Evolutionary conservation across 2,888 invertebrate species (phyloP).

Genomic region (Ischnura elegans): DNA sequence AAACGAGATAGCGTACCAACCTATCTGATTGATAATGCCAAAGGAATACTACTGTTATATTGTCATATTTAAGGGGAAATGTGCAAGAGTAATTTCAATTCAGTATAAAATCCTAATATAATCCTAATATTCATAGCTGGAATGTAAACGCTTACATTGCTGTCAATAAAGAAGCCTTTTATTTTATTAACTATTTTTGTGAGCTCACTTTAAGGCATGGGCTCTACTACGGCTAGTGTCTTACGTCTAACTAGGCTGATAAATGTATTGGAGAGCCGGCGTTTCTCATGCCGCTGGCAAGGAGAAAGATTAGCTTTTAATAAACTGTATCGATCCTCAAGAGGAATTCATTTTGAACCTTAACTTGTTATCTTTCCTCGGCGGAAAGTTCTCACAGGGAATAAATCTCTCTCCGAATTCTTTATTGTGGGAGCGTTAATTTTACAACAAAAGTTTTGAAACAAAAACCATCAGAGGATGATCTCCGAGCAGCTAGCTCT

Average conservation of each 20-base stretch:
- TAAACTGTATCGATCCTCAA: not conserved
- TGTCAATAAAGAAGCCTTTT: no score
- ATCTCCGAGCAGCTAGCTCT: not conserved
- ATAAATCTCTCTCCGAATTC: not conserved
- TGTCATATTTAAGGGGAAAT: no score
- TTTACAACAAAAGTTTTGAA: not conserved
- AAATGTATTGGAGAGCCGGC: not conserved
- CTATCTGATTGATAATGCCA: no score
- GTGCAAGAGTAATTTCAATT: no score
- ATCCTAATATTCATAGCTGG: no score
- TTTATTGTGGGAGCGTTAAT: not conserved
- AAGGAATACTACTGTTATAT: no score
- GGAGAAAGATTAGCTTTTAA: not conserved
- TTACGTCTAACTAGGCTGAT: not conserved
- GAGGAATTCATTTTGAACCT: not conserved
- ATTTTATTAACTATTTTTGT: no score
- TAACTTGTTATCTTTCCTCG: not conserved
- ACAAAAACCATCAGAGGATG: conserved; percentile 4
- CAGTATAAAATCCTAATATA: no score
- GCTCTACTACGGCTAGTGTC: no score
- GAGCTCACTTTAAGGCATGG: not conserved
- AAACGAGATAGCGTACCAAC: no score
- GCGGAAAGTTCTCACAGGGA: not conserved
- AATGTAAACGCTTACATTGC: no score
- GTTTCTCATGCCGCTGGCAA: not conserved